Percentiles rank a stretch among this genome's conserved stretches.
These are phyloP conservation scores for Onychomys leucogaster DNA, from an alignment of 2,797 vertebrate genomes.

Conservation along the genomic window DNA sequence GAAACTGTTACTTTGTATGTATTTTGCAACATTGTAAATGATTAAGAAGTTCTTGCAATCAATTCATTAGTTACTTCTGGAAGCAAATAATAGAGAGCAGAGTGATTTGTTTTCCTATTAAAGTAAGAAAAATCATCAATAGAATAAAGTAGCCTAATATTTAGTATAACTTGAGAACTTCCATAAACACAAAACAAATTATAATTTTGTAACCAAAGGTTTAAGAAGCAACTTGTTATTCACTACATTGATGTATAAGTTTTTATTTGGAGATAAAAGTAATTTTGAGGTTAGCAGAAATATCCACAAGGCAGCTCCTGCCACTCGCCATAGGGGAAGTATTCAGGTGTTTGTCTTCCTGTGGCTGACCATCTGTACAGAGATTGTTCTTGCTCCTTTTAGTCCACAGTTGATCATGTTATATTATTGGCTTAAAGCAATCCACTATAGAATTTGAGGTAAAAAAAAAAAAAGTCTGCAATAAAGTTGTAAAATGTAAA, in stretches of 20 bases:
- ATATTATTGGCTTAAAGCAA: neutral
- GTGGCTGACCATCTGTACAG: neutral
- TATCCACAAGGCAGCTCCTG: neutral
- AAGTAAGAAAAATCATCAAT: neutral
- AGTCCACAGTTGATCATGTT: neutral
- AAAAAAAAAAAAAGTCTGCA: neutral
- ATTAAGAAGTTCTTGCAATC: neutral
- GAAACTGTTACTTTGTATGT: neutral
- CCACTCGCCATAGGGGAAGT: neutral
- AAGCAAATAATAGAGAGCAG: neutral
- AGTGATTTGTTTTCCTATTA: neutral
- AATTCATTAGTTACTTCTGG: slow-evolving; percentile 12
- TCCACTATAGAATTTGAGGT: neutral
- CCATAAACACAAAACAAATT: neutral
- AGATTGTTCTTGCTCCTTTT: neutral
- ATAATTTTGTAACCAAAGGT: neutral
- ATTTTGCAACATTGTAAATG: neutral
- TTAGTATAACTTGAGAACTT: neutral
- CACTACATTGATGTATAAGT: neutral
- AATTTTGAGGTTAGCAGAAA: neutral
- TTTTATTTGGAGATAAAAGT: neutral
- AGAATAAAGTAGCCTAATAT: neutral
- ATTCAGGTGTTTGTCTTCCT: neutral
- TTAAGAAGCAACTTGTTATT: neutral
- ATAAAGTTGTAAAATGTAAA: slow-evolving; percentile 17